A percentile compares a stretch with the other conserved stretches of the same genome.
phyloP scores from a whole-genome alignment of 1,140 invertebrate genomes.

The Ostrea edulis region DNA sequence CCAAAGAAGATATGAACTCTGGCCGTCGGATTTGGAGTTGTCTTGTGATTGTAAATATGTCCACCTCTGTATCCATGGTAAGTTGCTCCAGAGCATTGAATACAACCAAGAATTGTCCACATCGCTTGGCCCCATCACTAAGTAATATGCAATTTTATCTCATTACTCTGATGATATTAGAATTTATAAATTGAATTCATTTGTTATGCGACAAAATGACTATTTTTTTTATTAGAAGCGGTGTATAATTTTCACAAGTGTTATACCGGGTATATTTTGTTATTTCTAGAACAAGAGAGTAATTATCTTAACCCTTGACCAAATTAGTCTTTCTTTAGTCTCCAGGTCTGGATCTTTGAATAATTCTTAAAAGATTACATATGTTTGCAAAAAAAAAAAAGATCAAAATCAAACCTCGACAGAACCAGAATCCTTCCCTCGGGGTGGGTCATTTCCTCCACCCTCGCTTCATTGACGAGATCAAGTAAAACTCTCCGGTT shows the following conservation, averaged over 20 bases:
- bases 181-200: too few species aligned
- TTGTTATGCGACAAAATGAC: too few species aligned
- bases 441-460: not conserved
- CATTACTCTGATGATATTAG: not conserved
- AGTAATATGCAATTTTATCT: not conserved
- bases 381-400: not conserved
- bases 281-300: not conserved
- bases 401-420: not conserved
- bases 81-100: conserved; percentile 36
- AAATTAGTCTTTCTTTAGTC: too few species aligned
- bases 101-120: conserved; percentile 47
- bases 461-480: not conserved
- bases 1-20: conserved; percentile 34
- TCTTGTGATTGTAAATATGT: conserved; percentile 28
- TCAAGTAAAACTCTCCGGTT: not conserved
- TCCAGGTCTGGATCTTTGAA: not conserved
- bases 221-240: too few species aligned
- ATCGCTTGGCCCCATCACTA: conserved; percentile 36
- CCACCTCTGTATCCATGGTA: conserved; percentile 36
- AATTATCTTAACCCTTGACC: too few species aligned
- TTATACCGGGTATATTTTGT: not conserved
- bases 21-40: conserved; percentile 37
- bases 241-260: too few species aligned
- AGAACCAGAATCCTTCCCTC: not conserved
- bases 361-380: not conserved